Percentiles rank a stretch among this genome's conserved stretches.
Conservation (phyloP, 1,140 invertebrate genomes). For the Hypothenemus hampei region DNA sequence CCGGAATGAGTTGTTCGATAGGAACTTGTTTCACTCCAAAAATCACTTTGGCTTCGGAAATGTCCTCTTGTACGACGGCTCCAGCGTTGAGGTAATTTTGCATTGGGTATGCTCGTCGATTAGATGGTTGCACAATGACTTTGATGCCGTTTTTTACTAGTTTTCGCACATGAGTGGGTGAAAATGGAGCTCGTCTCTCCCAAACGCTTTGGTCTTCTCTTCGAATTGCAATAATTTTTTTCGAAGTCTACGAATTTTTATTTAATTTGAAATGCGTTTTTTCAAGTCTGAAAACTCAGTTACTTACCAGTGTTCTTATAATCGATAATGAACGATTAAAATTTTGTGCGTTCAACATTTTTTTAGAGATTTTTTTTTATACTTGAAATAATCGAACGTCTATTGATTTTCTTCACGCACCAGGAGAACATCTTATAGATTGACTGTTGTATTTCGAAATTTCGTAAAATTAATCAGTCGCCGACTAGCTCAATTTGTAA, state of each 20-base stretch:
- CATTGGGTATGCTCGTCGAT: slow-evolving; percentile 94
- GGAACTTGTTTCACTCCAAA: slow-evolving; percentile 98
- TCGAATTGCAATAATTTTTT: slow-evolving; percentile 73
- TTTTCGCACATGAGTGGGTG: slow-evolving; percentile 85
- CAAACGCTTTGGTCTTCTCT: slow-evolving; percentile 96
- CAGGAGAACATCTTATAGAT: too few species aligned
- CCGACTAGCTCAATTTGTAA: too few species aligned
- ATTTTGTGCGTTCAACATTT: neutral
- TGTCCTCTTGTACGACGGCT: slow-evolving; percentile 92
- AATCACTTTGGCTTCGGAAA: slow-evolving; percentile 91
- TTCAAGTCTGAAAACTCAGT: too few species aligned
- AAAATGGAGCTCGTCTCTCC: slow-evolving; percentile 93
- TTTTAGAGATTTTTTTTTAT: neutral
- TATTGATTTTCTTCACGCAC: too few species aligned
- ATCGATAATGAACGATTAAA: neutral
- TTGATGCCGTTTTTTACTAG: slow-evolving; percentile 77
- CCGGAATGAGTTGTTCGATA: slow-evolving; percentile 85
- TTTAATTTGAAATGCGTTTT: too few species aligned
- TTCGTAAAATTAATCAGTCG: too few species aligned
- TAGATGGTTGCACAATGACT: slow-evolving; percentile 97
- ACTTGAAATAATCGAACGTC: too few species aligned
- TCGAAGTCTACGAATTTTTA: slow-evolving; percentile 31
- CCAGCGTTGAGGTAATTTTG: slow-evolving; percentile 86
- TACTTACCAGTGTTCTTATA: too few species aligned
- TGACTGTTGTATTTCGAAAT: too few species aligned